phyloP scores from a whole-genome alignment of 2,888 invertebrate species.

The Tryphoninae sp. region DNA sequence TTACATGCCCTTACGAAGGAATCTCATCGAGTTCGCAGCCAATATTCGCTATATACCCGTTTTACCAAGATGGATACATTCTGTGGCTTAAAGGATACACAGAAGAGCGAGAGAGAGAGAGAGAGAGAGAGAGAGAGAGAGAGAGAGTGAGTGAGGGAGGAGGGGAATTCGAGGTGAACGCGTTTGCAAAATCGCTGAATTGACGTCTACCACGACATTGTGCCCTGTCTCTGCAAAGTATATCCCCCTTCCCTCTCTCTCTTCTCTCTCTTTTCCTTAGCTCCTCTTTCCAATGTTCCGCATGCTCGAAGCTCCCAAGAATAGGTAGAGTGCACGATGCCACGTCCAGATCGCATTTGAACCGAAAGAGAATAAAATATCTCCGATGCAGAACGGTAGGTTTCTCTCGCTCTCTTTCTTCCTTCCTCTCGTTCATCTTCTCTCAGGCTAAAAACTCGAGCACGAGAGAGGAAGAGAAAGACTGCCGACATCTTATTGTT shows the following conservation, averaged over 20 bases:
- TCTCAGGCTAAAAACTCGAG: neutral
- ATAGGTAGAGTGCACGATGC: constrained; percentile 62
- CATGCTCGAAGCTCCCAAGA: constrained; percentile 32
- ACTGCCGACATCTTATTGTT: constrained; percentile 56
- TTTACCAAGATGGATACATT: constrained; percentile 13
- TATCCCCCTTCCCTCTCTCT: constrained; percentile 3
- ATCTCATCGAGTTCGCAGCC: constrained; percentile 35
- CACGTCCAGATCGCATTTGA: constrained; percentile 65
- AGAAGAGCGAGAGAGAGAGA: neutral
- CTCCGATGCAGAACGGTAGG: constrained; percentile 43
- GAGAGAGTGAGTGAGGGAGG: neutral
- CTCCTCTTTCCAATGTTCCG: constrained; percentile 32
- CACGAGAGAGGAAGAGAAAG: neutral
- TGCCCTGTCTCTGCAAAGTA: constrained; percentile 38
- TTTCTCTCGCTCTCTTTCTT: neutral
- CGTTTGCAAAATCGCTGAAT: constrained; percentile 59
- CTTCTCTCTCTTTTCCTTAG: neutral
- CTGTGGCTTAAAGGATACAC: constrained; percentile 21
- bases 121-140: neutral
- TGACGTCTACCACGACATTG: constrained; percentile 54
- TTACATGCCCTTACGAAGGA: constrained; percentile 31
- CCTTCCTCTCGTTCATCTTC: neutral
- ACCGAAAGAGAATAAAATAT: constrained; percentile 72
- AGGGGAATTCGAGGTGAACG: constrained; percentile 18
- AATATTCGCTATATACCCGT: constrained; percentile 38